Evolutionary conservation across 1,140 invertebrate genomes (phyloP).

Genomic region (Papilio aristodemus): DNA sequence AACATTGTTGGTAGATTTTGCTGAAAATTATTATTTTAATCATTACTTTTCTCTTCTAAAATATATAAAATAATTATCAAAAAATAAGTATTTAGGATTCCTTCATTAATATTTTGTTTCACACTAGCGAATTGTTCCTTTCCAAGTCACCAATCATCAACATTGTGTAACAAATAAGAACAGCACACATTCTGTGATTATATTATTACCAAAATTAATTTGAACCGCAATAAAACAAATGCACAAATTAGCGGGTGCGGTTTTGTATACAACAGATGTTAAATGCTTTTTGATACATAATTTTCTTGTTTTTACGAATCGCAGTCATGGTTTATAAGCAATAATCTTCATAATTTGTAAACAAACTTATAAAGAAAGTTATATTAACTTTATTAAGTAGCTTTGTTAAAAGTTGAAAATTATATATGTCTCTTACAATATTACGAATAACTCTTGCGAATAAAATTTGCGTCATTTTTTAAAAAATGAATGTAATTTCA

Average conservation of each 20-base stretch:
- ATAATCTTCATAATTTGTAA: no score
- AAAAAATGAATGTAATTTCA: neutral
- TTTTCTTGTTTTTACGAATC: neutral
- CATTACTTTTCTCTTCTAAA: no score
- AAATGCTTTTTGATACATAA: neutral
- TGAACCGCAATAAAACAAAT: conserved; percentile 17
- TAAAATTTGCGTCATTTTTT: neutral
- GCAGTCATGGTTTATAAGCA: no score
- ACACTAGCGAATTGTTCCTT: neutral
- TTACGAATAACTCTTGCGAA: neutral
- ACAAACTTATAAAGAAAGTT: no score
- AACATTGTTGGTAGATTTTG: no score
- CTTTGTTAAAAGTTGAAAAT: no score
- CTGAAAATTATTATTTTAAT: no score
- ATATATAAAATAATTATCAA: no score
- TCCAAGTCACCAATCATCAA: neutral
- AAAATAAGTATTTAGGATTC: neutral
- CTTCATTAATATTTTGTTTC: neutral
- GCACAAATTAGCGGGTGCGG: conserved; percentile 21
- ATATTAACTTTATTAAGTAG: no score
- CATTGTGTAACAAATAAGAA: conserved; percentile 22
- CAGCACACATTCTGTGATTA: conserved; percentile 25
- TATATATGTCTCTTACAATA: neutral
- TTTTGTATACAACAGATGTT: conserved; percentile 15
- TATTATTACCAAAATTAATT: conserved; percentile 28